Conservation (phyloP, 2,113 vertebrate genomes). For the Anser cygnoides region DNA sequence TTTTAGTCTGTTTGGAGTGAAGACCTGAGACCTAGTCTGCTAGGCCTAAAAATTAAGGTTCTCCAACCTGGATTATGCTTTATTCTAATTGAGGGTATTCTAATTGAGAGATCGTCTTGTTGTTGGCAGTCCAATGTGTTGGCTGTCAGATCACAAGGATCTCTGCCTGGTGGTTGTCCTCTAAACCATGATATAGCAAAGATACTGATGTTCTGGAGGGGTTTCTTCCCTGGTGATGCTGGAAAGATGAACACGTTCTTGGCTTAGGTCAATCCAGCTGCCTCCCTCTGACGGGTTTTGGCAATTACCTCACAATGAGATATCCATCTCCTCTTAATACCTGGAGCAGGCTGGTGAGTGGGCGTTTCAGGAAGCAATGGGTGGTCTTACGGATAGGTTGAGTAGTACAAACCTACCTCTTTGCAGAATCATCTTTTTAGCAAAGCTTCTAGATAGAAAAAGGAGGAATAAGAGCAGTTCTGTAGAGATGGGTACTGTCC, state of each 20-base stretch:
- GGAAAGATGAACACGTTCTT: neutral
- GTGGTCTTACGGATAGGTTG: neutral
- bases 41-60: neutral
- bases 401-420: neutral
- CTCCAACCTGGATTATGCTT: neutral
- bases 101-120: neutral
- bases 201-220: rapidly evolving
- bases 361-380: neutral
- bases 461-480: neutral
- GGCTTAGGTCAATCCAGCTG: neutral
- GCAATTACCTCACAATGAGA: no score
- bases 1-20: neutral
- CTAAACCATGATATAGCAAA: rapidly evolving
- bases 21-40: neutral
- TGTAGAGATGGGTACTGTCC: neutral
- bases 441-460: neutral
- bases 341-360: neutral
- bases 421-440: neutral
- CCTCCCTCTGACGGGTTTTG: neutral
- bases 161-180: neutral
- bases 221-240: neutral
- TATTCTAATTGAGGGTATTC: neutral
- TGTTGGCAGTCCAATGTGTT: neutral
- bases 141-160: rapidly evolving
- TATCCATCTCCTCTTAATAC: neutral